A percentile compares a stretch with the other conserved stretches of the same genome.
phyloP scores from a whole-genome alignment of 2,113 vertebrate species.

The Pyrgilauda ruficollis region DNA sequence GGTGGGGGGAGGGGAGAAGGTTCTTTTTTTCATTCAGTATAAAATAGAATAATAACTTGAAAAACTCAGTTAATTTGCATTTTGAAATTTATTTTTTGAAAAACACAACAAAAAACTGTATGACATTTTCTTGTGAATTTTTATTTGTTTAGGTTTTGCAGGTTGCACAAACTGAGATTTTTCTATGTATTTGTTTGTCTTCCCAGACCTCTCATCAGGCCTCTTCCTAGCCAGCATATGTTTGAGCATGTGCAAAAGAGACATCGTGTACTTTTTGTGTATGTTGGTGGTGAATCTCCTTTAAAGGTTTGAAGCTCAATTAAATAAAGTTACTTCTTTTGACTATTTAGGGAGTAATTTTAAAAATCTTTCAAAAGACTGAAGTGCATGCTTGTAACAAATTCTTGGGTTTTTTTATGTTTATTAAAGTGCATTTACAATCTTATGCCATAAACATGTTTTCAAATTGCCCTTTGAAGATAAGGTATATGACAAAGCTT shows the following conservation, averaged over 20 bases:
- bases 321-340: neutral
- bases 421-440: neutral
- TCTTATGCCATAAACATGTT: neutral
- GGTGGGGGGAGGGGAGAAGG: no score
- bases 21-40: neutral
- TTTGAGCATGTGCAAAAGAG: constrained; percentile 91
- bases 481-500: neutral
- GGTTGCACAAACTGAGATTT: neutral
- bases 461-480: neutral
- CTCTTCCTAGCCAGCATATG: constrained; percentile 93
- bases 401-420: fast-evolving
- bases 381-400: neutral
- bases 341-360: neutral
- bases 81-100: neutral
- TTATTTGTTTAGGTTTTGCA: neutral
- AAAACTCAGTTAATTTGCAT: neutral
- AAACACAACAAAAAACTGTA: neutral
- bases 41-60: neutral
- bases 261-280: constrained; percentile 90
- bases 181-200: neutral
- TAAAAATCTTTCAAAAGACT: neutral
- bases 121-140: neutral
- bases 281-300: constrained; percentile 91
- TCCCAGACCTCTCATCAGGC: constrained; percentile 87
- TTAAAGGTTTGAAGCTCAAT: constrained; percentile 83